A percentile compares a stretch with the other conserved stretches of the same genome.
phyloP scores from a whole-genome alignment of 2,113 vertebrate genomes.

The Hoplias malabaricus region DNA sequence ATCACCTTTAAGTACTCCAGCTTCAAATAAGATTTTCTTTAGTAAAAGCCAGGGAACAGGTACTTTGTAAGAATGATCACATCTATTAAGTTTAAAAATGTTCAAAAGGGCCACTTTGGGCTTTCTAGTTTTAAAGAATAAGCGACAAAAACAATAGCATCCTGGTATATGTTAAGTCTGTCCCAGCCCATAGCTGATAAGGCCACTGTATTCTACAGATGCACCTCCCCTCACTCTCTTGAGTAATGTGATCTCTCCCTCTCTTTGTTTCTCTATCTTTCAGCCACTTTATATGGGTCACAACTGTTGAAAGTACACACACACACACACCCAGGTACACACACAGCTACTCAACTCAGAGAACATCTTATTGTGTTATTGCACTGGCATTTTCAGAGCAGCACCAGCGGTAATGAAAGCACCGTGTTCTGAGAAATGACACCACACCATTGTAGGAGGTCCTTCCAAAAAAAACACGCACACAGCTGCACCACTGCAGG shows the following conservation, averaged over 20 bases:
- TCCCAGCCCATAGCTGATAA: no score
- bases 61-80: no score
- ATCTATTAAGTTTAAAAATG: no score
- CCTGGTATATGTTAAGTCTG: no score
- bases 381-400: slow-evolving; percentile 8
- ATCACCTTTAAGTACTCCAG: no score
- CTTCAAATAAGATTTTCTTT: no score
- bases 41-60: no score
- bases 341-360: neutral
- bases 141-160: no score
- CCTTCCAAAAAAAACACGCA: neutral
- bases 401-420: slow-evolving; percentile 16
- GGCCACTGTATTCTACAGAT: no score
- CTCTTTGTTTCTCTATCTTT: neutral
- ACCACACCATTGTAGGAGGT: neutral
- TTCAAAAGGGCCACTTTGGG: no score
- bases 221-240: neutral
- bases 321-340: neutral
- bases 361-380: slow-evolving; percentile 11
- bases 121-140: no score
- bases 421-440: slow-evolving; percentile 37
- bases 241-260: neutral
- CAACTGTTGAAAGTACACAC: slow-evolving; percentile 17
- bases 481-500: neutral
- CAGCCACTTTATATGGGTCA: neutral